phyloP scores from a whole-genome alignment of 2,113 vertebrate genomes.

The Suricata suricatta region DNA sequence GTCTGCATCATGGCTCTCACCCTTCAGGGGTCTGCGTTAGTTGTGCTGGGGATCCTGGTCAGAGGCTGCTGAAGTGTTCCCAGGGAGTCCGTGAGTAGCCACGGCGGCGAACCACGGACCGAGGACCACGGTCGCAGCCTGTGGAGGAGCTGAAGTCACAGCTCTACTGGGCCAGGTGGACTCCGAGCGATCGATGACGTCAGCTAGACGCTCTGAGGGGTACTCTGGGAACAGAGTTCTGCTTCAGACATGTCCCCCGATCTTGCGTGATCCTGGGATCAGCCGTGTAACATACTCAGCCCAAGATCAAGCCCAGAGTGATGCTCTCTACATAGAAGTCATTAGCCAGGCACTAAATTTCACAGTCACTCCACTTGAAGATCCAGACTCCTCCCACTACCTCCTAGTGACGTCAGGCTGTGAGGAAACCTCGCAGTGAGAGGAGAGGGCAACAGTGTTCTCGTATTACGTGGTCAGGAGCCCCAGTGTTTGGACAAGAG shows the following conservation, averaged over 20 bases:
- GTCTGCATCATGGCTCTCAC: background rate
- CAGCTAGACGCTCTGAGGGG: fast-evolving
- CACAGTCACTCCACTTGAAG: no score
- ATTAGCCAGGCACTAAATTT: fast-evolving
- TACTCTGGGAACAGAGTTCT: background rate
- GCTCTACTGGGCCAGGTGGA: background rate
- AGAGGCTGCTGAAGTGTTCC: background rate
- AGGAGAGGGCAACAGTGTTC: background rate
- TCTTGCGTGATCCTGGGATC: background rate
- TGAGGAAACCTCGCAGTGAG: background rate
- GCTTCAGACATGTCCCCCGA: fast-evolving
- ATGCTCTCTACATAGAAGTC: background rate
- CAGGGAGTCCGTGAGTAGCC: background rate
- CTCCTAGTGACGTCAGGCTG: background rate
- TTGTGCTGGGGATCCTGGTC: background rate
- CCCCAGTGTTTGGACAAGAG: fast-evolving
- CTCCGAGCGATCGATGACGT: background rate
- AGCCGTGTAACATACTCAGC: background rate
- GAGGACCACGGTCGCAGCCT: background rate
- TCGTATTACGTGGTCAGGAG: background rate
- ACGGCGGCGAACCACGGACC: background rate
- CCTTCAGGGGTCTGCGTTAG: background rate
- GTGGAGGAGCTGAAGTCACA: background rate
- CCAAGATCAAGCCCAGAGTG: background rate
- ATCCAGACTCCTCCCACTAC: background rate